Base-by-base conservation (phyloP, 1,140 invertebrate genomes). In the Drosophila quadrilineata region DNA sequence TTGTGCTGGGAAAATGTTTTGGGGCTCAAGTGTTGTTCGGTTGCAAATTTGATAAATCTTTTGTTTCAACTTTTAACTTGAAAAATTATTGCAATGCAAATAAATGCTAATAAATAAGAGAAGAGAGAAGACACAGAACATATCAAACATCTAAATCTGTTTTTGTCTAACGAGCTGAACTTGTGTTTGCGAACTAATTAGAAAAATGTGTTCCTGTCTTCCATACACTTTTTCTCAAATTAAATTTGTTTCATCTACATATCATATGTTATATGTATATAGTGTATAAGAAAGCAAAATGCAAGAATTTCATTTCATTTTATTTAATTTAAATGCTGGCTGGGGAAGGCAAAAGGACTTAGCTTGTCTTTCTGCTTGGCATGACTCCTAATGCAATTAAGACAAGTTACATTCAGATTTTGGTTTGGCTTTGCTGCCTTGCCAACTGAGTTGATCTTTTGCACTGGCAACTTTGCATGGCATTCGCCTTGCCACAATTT, bases 331-430 rank as follows among this genome's bases (percentile, higher is more conserved):
- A 8, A 38, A 41, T 45, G 12, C 8, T 24, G 6, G 24, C 16
- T 22, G 19, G n/a, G n/a, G n/a, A n/a, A n/a, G n/a, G n/a, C n/a
- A n/a, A n/a, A n/a, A n/a, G n/a, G 26, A 29, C 31, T 54, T 58
- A 62, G 9, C 35, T 50, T 58, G 64, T 59, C 33, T 73, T 79
- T 60, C 40, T 29, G 65, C 71, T 63, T 76, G 73, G n/a, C 49
- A 58, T 71, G 38, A 1, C n/a, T 35, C 56, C 35, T 75, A 68
- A 63, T 63, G 60, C 71, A 82, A 80, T 82, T 80, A 82, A 45
- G 28, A 50, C 29, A 28, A 50, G 35, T 19, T 60, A 52, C 56
- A 48, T 40, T 29, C 50, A 38, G 28, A 50, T 52, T 68, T 16
- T 16, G 24, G 63, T 38, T 8, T n/a, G 21, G 48, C 45, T n/a